These are phyloP conservation scores for Rhinopomastus cyanomelas DNA, from an alignment of 2,113 vertebrate genomes.

Conservation along the genomic window DNA sequence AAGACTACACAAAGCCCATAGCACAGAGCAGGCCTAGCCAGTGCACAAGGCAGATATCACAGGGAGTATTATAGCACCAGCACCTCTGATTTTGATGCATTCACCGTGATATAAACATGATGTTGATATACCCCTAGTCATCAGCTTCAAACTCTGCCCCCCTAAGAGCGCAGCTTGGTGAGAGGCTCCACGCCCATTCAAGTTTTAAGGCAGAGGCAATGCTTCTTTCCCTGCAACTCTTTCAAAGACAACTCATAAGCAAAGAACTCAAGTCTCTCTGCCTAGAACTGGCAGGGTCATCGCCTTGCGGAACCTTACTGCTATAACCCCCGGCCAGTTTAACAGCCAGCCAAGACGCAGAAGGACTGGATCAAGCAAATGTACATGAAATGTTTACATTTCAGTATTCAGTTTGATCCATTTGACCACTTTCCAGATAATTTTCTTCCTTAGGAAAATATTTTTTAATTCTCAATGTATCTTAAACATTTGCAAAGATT, in stretches of 20 bases:
- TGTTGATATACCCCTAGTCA: neutral
- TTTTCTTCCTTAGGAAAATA: neutral
- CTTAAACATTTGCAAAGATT: neutral
- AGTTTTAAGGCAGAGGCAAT: neutral
- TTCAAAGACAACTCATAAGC: neutral
- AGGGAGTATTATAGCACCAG: neutral
- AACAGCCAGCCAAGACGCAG: neutral
- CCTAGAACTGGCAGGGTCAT: neutral
- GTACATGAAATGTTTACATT: neutral
- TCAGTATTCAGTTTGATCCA: neutral
- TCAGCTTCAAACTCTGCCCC: neutral
- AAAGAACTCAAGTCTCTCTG: neutral
- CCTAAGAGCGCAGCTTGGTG: neutral
- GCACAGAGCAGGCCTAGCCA: neutral
- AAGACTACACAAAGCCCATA: neutral
- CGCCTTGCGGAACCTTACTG: neutral
- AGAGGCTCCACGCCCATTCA: neutral
- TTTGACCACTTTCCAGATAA: neutral
- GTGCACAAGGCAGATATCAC: neutral
- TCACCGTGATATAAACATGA: neutral
- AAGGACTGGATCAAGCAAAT: neutral
- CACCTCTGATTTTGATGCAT: neutral
- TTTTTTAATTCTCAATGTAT: neutral
- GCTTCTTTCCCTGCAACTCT: neutral
- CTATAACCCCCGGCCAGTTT: neutral